Evolutionary conservation across 2,888 invertebrate species (phyloP).

Genomic region (Steinernema scapterisci): DNA sequence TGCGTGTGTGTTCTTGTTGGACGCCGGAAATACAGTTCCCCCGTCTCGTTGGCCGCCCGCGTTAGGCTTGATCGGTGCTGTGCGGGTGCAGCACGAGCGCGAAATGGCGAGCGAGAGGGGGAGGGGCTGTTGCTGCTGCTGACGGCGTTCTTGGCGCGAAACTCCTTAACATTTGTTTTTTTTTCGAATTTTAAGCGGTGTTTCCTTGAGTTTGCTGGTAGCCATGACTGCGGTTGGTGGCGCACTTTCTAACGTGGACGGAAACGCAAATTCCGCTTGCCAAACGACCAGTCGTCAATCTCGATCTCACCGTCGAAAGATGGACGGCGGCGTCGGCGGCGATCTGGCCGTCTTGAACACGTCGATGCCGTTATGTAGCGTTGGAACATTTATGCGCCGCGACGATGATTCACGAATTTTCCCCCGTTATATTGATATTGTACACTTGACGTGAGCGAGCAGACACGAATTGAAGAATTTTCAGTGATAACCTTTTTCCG

Average conservation of each 20-base stretch:
- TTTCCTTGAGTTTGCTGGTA: background rate
- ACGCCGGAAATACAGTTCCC: background rate
- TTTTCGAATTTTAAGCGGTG: background rate
- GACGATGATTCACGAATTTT: background rate
- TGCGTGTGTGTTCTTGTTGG: background rate
- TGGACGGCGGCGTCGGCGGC: no score
- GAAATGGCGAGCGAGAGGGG: no score
- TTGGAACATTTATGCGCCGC: background rate
- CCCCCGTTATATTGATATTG: no score
- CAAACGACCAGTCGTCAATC: no score
- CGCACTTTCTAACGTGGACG: background rate
- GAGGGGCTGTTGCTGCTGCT: no score
- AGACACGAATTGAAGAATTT: no score
- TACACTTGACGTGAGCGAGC: no score
- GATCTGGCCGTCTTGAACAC: no score
- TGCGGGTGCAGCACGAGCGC: no score
- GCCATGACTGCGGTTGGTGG: background rate
- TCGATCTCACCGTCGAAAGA: no score
- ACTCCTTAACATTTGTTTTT: background rate
- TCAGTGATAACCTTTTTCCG: background rate
- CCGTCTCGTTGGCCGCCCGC: background rate
- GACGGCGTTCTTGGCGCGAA: constrained; percentile 14
- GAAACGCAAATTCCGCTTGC: background rate
- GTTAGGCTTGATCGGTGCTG: background rate
- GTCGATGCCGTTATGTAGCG: background rate